Base-by-base conservation (phyloP, 2,797 vertebrate genomes). In the Champsocephalus gunnari region DNA sequence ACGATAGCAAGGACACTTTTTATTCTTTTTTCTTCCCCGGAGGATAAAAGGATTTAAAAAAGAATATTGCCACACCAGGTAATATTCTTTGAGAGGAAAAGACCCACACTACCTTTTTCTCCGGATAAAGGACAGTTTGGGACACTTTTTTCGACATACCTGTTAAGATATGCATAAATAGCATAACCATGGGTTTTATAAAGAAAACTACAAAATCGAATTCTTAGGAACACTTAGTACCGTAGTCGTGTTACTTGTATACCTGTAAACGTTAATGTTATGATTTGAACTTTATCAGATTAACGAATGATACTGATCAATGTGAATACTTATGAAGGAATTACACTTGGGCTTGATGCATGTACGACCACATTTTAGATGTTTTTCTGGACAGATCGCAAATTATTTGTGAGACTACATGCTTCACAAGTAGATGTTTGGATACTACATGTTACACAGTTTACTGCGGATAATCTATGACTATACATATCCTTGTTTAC, bases 211-310 rank as follows among this genome's bases (percentile, higher is more conserved):
- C 24, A 10, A 16, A 43, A 62, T 58, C 2, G 59, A 32, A 32
- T 1, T 54, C 38, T 24, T 45, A 44, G 17, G 34, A 63, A 19
- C 28, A 71, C 43, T 56, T 53, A 19, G 2, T 44, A 24, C 9
- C 60, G 7, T 12, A 12, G 47, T 47, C 0, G 3, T 11, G 1
- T 3, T 57, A 50, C 4, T 44, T 73, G 69, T 64, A 49, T 5
- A 65, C n/a, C 12, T 66, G 19, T 71, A 5, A 78, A 24, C 57
- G 14, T 54, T 68, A 55, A 43, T 59, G 17, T 32, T 7, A 58
- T 12, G 34, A 16, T 38, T 4, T 12, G 5, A 2, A 56, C 24
- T 63, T 61, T 56, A 28, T 55, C 9, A n/a, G 28, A 62, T 50
- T 11, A 60, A 32, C 10, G 21, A 67, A 43, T 45, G 0, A 56